Conservation (phyloP, 2,888 invertebrate genomes). For the Halictus quadricinctus region DNA sequence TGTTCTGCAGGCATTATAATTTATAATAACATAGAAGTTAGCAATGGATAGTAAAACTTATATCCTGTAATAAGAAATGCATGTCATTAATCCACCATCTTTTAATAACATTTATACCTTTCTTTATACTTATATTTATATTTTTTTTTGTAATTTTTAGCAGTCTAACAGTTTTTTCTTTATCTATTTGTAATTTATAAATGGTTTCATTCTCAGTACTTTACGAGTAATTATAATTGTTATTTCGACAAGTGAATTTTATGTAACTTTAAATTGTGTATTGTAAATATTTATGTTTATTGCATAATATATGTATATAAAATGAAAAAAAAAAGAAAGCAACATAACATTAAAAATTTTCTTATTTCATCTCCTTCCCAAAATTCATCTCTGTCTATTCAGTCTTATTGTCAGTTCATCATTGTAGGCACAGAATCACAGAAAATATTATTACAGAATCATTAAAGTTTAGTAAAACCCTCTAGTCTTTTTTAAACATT, state of each 20-base stretch:
- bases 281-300: constrained; percentile 27
- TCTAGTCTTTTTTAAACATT: background rate
- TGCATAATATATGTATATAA: constrained; percentile 26
- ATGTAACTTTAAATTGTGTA: constrained; percentile 12
- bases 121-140: background rate
- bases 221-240: background rate
- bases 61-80: background rate
- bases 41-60: background rate
- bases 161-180: background rate
- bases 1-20: constrained; percentile 70
- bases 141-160: background rate
- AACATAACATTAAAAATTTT: constrained; percentile 1
- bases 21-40: constrained; percentile 24
- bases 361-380: constrained; percentile 25
- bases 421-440: background rate
- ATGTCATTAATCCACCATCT: background rate
- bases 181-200: constrained; percentile 18
- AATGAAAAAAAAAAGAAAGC: constrained; percentile 15
- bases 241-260: constrained; percentile 6
- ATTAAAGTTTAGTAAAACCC: background rate
- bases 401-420: background rate
- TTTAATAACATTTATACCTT: background rate
- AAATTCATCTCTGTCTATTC: background rate
- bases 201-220: background rate
- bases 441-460: background rate